These are phyloP conservation scores for Meloidogyne exigua DNA, from an alignment of 1,140 invertebrate genomes.

Conservation along the genomic window DNA sequence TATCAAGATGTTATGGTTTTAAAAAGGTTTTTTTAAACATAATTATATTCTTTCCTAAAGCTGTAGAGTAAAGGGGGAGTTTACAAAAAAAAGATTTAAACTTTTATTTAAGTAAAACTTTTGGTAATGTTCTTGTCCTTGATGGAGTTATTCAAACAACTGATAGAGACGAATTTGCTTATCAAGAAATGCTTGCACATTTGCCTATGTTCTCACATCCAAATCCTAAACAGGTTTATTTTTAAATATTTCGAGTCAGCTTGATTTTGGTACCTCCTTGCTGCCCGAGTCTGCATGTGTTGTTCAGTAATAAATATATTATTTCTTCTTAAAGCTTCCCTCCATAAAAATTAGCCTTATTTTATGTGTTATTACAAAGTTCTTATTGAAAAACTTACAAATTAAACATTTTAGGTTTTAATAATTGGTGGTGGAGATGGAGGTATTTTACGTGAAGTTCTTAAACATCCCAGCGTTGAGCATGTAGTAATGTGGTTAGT, in stretches of 20 bases:
- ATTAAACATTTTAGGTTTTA: conserved; percentile 71
- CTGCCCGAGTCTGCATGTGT: too few relatives aligned
- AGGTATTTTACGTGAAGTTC: conserved; percentile 87
- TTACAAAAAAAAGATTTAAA: too few relatives aligned
- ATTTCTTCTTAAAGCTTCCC: too few relatives aligned
- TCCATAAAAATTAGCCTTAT: too few relatives aligned
- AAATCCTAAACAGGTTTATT: conserved; percentile 78
- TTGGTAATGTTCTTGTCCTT: conserved; percentile 83
- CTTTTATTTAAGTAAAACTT: conserved; percentile 75
- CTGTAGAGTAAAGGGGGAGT: too few relatives aligned
- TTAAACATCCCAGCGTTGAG: conserved; percentile 85
- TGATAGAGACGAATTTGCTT: conserved; percentile 91
- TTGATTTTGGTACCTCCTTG: too few relatives aligned
- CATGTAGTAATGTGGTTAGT: conserved; percentile 76
- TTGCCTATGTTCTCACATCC: conserved; percentile 81
- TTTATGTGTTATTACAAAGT: too few relatives aligned
- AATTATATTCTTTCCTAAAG: too few relatives aligned
- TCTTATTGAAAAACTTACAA: too few relatives aligned
- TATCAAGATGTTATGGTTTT: conserved; percentile 87
- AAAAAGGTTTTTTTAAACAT: conserved; percentile 80
- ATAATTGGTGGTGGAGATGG: conserved; percentile 97
- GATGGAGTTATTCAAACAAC: conserved; percentile 97
- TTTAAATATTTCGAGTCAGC: background rate
- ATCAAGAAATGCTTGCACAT: conserved; percentile 97
- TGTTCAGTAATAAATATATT: too few relatives aligned